A percentile compares a stretch with the other conserved stretches of the same genome.
Evolutionary conservation across 2,113 vertebrate genomes (phyloP).

Genomic region (Morone chrysops): DNA sequence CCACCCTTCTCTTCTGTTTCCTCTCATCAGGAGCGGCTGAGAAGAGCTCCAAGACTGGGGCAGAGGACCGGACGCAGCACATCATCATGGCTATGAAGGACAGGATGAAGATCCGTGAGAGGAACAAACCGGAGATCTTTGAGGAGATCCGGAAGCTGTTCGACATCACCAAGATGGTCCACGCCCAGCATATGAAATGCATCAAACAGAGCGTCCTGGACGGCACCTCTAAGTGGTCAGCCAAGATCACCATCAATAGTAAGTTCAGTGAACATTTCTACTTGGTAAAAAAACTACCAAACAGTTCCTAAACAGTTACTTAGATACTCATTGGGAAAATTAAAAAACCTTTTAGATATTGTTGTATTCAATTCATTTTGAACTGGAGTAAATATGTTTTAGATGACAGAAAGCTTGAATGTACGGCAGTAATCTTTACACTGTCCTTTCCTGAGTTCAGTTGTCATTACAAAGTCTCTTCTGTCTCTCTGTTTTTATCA

Average conservation of each 20-base stretch:
- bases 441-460: not conserved
- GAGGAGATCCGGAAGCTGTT: conserved; percentile 94
- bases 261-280: not conserved
- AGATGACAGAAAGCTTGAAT: not conserved
- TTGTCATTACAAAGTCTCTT: not conserved
- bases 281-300: too few species aligned
- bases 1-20: not conserved
- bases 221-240: conserved; percentile 98
- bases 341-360: too few species aligned
- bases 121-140: conserved; percentile 98
- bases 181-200: conserved; percentile 95
- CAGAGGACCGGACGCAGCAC: conserved; percentile 95
- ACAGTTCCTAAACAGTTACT: not conserved
- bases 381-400: not conserved
- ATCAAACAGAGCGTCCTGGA: conserved; percentile 96
- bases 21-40: conserved; percentile 91
- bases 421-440: not conserved
- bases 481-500: not conserved
- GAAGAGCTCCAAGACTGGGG: conserved; percentile 96
- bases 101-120: conserved; percentile 98
- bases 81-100: conserved; percentile 99
- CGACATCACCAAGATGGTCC: conserved; percentile 86
- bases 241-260: conserved; percentile 97
- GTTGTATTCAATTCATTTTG: not conserved
- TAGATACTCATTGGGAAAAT: not conserved